Percentiles rank a stretch among this genome's conserved stretches.
Conservation (phyloP, 1,140 invertebrate species). For the Frieseomelitta varia region DNA sequence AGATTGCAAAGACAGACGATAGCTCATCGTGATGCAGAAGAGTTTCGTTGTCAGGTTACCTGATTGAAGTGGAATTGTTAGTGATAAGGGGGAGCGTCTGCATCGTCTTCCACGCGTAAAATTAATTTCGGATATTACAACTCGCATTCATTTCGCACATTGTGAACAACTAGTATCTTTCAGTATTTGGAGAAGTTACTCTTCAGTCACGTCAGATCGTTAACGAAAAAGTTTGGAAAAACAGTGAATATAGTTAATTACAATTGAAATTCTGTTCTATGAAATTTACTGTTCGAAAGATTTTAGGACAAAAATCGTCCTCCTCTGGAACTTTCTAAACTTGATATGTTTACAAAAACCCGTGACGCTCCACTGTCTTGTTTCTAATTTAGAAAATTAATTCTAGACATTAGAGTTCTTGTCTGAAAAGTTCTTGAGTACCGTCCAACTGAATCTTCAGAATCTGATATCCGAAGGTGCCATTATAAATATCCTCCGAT, state of each 20-base stretch:
- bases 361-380: background rate
- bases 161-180: no score
- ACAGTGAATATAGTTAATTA: no score
- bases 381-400: background rate
- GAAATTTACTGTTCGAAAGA: background rate
- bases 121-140: background rate
- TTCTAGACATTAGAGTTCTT: background rate
- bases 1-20: background rate
- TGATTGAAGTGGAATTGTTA: constrained; percentile 10
- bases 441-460: background rate
- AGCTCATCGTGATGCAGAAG: background rate
- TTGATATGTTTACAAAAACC: no score
- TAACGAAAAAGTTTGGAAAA: no score
- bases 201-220: no score
- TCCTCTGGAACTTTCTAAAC: no score
- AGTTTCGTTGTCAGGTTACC: constrained; percentile 26
- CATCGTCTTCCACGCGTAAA: background rate
- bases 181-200: no score
- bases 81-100: constrained; percentile 9
- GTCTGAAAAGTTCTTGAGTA: background rate
- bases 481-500: background rate
- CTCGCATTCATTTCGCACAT: background rate
- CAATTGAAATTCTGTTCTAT: no score
- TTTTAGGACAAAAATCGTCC: no score
- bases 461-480: background rate